Conservation (phyloP, 2,113 vertebrate genomes). For the Rhagologus leucostigma region DNA sequence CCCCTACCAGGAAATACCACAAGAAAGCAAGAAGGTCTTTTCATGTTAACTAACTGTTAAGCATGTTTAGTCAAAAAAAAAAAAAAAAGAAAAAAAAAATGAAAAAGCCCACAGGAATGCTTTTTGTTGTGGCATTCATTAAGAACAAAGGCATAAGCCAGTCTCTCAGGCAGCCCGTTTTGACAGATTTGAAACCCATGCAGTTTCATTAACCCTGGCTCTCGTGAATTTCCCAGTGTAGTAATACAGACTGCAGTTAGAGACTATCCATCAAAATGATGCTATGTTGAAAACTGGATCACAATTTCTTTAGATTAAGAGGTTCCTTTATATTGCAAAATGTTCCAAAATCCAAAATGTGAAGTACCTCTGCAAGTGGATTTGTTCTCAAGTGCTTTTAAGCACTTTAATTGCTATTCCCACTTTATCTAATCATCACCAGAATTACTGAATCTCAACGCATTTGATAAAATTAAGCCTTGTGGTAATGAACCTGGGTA, state of each 20-base stretch:
- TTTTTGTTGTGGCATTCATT: conserved; percentile 54
- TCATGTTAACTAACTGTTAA: conserved; percentile 53
- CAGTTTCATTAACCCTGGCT: conserved; percentile 23
- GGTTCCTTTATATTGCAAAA: conserved; percentile 27
- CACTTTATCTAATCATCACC: conserved; percentile 55
- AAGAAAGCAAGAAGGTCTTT: conserved; percentile 48
- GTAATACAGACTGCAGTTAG: conserved; percentile 10
- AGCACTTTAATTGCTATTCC: conserved; percentile 64
- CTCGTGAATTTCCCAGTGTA: background rate
- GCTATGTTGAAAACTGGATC: conserved; percentile 63
- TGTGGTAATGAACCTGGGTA: conserved; percentile 47
- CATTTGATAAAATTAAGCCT: conserved; percentile 42
- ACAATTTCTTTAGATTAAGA: conserved; percentile 63
- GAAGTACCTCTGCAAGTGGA: conserved; percentile 7
- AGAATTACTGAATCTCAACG: conserved; percentile 64
- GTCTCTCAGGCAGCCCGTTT: background rate
- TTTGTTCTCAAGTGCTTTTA: conserved; percentile 67
- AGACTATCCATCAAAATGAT: conserved; percentile 55
- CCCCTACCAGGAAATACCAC: conserved; percentile 50
- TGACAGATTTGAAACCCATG: conserved; percentile 60
- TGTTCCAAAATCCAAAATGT: conserved; percentile 44
- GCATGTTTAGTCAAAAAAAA: background rate
- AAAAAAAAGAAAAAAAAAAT: background rate
- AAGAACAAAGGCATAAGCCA: conserved; percentile 57
- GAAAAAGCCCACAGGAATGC: conserved; percentile 27